Evolutionary conservation across 2,888 invertebrate genomes (phyloP), one percentile per base, ranked within the genome.

Genomic region (Mystacides longicornis): DNA sequence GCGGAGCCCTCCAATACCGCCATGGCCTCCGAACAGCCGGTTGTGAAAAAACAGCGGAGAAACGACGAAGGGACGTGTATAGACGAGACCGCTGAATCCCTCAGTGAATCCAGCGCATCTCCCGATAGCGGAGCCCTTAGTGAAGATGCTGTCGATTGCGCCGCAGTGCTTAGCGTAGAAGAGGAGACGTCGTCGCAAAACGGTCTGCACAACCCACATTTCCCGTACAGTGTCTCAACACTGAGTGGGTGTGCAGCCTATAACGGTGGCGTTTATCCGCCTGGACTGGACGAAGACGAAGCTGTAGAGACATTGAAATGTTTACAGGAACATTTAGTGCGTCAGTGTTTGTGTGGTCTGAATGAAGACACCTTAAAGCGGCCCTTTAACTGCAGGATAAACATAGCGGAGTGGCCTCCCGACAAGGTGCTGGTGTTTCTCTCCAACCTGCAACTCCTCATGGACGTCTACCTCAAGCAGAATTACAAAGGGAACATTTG

Each of bases 401-500:
- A 77, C 57, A 77, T 79, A 59, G 73, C 72, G 37, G 67, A 74
- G 16, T 76, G 75, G 77, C 74, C 77, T 0, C 59, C 76, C 23
- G 75, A 73, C 57, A 71, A 71, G 64, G 72, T 87, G 3, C 69
- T 93, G 43, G 85, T 89, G 64, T 90, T 90, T 67, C 75, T 93
- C 60, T 91, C 91, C 57, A 89, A 88, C 62, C 79, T 92, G 65
- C 91, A 93, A 66, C 74, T 92, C 14, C 75, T 92, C 62, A 90
- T 90, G 66, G 90, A 91, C 68, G 82, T 91, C 50, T 90, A 91
- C 67, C 76, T 90, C 52, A 89, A 89, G 68, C 92, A 93, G 69
- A 90, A 89, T 64, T 81, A 83, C 51, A 85, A 86, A 60, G 91
- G 91, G 14, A 82, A 84, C 31, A 89, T 92, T 69, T 93, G 93